Evolutionary conservation across 2,797 vertebrate species (phyloP).

Genomic region (Chelon auratus): DNA sequence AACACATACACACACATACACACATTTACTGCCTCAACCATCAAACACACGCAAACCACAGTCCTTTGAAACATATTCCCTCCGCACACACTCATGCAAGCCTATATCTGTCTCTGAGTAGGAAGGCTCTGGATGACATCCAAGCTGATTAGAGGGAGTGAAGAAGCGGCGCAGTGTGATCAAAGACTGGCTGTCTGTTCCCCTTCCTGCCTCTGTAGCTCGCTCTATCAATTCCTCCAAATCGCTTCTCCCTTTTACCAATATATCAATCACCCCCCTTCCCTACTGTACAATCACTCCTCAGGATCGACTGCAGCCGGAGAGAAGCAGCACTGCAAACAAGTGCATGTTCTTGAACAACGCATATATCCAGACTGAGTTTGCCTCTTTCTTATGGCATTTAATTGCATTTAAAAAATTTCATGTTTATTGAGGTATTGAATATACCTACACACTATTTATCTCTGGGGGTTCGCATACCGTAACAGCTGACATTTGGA

Average conservation of each 20-base stretch:
- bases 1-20: slow-evolving; percentile 11
- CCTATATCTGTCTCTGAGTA: slow-evolving; percentile 8
- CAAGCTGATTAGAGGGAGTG: slow-evolving; percentile 56
- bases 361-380: neutral
- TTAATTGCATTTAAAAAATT: neutral
- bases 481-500: slow-evolving; percentile 29
- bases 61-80: no score
- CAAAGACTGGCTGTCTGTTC: slow-evolving; percentile 43
- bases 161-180: slow-evolving; percentile 45
- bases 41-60: neutral
- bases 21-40: neutral
- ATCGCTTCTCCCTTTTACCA: slow-evolving; percentile 3
- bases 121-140: slow-evolving; percentile 37
- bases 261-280: neutral
- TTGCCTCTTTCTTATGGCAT: neutral
- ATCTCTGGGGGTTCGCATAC: neutral
- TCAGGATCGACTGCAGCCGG: neutral
- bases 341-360: neutral
- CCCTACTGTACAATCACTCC: neutral
- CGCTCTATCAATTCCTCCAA: neutral
- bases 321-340: neutral
- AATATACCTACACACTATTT: neutral
- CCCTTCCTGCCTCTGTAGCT: neutral
- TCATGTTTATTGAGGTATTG: no score
- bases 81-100: neutral